Base-by-base conservation (phyloP, 2,113 vertebrate genomes). In the Forbesichthys papilliferus region DNA sequence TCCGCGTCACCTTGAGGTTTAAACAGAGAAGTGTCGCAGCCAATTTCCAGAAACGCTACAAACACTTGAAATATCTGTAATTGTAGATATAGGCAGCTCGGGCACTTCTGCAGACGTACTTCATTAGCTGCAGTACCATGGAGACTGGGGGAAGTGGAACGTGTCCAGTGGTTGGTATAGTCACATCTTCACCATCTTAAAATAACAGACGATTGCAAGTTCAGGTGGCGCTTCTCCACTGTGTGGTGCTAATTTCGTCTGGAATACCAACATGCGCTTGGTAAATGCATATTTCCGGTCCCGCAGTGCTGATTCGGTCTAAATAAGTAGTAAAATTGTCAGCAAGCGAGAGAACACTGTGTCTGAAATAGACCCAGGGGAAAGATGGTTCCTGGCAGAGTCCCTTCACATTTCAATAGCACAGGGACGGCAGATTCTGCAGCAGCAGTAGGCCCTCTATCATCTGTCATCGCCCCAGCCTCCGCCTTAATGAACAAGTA, bases 111-210 rank as follows among this genome's bases (percentile, higher is more conserved):
- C 82, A 66, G 79, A 79, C 27, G 27, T 27, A 2, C 62, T 85
- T 86, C 86, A 90, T 87, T 90, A 88, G 73, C 69, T 33, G 42
- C 12, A 11, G 64, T 48, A 64, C 56, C 48, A 12, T 33, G 65
- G 54, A 60, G 42, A 69, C 27, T 14, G 36, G 76, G 80, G 74
- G 66, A 69, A 79, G 78, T 71, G 84, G 76, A 75, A 83, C 84
- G 79, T 80, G 85, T 88, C 88, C 88, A 81, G 67, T 69, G 67
- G 85, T 79, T 79, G 86, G 79, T 86, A 88, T 86, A 90, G 86
- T 89, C 86, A 80, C 86, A 83, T 87, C 76, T 88, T 82, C 81
- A 86, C 80, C 84, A 85, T 82, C 79, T 91, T 83, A 91, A 27
- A 27, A 91, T 90, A 87, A 92, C 87, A 84, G 79, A 91, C 68